These are phyloP conservation scores for Geopemphigus sp. DNA, from an alignment of 1,140 invertebrate genomes.

Conservation along the genomic window DNA sequence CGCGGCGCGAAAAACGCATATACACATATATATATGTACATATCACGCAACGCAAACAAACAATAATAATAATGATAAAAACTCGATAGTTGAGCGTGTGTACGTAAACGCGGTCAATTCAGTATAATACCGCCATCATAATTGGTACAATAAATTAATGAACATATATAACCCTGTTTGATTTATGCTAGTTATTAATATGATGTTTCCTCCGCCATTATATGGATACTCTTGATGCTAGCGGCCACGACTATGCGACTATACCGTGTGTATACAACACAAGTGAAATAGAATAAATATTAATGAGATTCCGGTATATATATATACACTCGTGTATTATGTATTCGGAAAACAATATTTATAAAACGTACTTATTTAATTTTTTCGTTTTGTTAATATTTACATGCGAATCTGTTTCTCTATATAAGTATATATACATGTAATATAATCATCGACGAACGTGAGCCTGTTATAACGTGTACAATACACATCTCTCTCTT, in stretches of 20 bases:
- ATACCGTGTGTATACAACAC: not conserved
- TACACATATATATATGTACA: not conserved
- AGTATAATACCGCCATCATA: conserved; percentile 13
- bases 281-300: conserved; percentile 11
- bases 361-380: conserved; percentile 15
- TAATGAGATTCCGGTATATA: not conserved
- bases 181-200: conserved; percentile 22
- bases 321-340: not conserved
- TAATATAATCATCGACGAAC: not conserved
- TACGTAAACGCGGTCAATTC: not conserved
- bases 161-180: not conserved
- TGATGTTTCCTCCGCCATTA: not conserved
- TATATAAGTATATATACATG: not conserved
- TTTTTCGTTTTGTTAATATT: not conserved
- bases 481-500: too few relatives aligned
- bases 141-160: conserved; percentile 43
- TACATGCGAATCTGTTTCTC: not conserved
- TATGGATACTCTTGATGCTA: not conserved
- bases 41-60: conserved; percentile 18
- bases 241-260: not conserved
- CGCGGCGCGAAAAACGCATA: conserved; percentile 6
- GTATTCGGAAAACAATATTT: not conserved
- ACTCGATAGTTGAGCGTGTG: not conserved
- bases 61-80: conserved; percentile 31
- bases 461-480: not conserved